Conservation (phyloP, 2,888 invertebrate species). For the Pristionchus entomophagus region DNA sequence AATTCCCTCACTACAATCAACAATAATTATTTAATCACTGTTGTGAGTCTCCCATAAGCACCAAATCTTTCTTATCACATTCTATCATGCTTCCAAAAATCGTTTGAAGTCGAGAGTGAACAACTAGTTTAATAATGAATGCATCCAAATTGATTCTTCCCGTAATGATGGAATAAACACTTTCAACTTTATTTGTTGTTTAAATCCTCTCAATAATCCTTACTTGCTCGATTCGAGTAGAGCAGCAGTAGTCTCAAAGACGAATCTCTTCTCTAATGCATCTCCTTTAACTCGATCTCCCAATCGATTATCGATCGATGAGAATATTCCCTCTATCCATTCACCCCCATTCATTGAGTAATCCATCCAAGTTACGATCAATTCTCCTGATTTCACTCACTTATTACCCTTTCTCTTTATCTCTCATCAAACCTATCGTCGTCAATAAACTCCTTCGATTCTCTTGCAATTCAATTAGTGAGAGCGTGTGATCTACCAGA, state of each 20-base stretch:
- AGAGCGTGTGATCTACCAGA: slow-evolving; percentile 6
- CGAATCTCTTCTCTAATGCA: slow-evolving; percentile 25
- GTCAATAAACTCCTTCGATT: not conserved
- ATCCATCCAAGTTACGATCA: slow-evolving; percentile 20
- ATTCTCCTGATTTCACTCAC: not conserved
- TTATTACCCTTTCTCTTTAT: not conserved
- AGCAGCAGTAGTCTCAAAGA: slow-evolving; percentile 17
- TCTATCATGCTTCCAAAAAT: too few species aligned
- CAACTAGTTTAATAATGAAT: too few species aligned
- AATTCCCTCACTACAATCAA: not conserved
- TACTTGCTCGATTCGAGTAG: slow-evolving; percentile 33
- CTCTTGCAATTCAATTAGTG: slow-evolving; percentile 41
- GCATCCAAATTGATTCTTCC: too few species aligned
- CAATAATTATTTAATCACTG: too few species aligned
- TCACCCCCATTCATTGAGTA: not conserved
- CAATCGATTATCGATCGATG: slow-evolving; percentile 30
- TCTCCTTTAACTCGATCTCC: slow-evolving; percentile 9
- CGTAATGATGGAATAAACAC: too few species aligned
- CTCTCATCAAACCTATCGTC: not conserved
- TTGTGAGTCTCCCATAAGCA: too few species aligned
- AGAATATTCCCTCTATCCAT: slow-evolving; percentile 4
- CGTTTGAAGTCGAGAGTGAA: too few species aligned
- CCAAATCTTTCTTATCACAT: too few species aligned
- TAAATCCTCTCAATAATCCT: not conserved
- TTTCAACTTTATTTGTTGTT: too few species aligned